A percentile compares a stretch with the other conserved stretches of the same genome.
These are phyloP conservation scores for Zalophus californianus DNA, from an alignment of 2,797 vertebrate genomes.

Conservation along the genomic window DNA sequence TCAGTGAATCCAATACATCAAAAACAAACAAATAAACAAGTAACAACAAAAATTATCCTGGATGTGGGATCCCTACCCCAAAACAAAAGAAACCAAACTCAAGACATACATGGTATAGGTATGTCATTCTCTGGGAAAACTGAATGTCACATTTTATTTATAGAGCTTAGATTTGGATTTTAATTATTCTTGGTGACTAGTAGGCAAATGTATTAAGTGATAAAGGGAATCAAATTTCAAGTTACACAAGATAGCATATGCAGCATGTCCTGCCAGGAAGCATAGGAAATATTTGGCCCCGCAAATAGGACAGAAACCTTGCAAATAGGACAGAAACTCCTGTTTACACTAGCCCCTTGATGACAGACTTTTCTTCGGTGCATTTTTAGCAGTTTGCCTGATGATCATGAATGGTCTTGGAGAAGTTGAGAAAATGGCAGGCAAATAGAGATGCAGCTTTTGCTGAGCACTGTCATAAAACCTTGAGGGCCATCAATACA, in stretches of 20 bases:
- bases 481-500: slow-evolving; percentile 91
- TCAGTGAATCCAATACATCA: not conserved
- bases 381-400: slow-evolving; percentile 91
- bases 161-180: slow-evolving; percentile 83
- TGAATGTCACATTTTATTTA: slow-evolving; percentile 86
- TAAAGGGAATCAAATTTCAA: slow-evolving; percentile 73
- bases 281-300: slow-evolving; percentile 78
- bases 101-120: slow-evolving; percentile 78
- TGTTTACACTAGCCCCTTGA: not conserved
- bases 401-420: slow-evolving; percentile 92
- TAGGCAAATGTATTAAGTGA: slow-evolving; percentile 81
- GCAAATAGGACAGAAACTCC: not conserved
- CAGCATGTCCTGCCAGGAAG: slow-evolving; percentile 69
- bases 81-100: slow-evolving; percentile 75
- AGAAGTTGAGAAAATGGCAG: slow-evolving; percentile 90
- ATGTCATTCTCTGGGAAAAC: slow-evolving; percentile 79
- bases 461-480: slow-evolving; percentile 91
- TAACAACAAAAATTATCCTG: not conserved
- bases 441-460: slow-evolving; percentile 88
- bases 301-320: slow-evolving; percentile 85
- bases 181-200: slow-evolving; percentile 85
- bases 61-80: not conserved
- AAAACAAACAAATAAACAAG: not conserved
- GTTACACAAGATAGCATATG: slow-evolving; percentile 86
- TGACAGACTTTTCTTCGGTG: slow-evolving; percentile 48